These are phyloP conservation scores for Griposia aprilina DNA, from an alignment of 2,888 invertebrate genomes.

Conservation along the genomic window DNA sequence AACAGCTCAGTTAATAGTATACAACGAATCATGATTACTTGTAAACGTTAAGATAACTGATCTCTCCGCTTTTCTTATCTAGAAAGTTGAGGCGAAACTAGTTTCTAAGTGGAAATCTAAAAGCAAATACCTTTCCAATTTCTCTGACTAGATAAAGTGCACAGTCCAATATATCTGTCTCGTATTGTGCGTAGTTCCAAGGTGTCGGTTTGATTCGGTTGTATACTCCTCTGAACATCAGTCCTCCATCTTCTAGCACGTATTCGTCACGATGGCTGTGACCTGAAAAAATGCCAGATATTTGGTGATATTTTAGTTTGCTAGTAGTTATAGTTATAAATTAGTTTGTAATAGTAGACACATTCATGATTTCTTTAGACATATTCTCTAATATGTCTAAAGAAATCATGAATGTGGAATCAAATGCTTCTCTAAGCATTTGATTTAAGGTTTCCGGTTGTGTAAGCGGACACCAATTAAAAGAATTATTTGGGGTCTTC, in stretches of 20 bases:
- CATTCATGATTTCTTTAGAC: background rate
- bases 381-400: too few species aligned
- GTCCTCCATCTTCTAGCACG: slow-evolving; percentile 95
- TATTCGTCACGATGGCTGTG: slow-evolving; percentile 95
- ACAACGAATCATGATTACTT: slow-evolving; percentile 8
- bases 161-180: slow-evolving; percentile 95
- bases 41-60: slow-evolving; percentile 21
- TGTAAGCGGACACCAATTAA: background rate
- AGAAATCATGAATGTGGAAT: too few species aligned
- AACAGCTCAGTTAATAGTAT: background rate
- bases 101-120: slow-evolving; percentile 48
- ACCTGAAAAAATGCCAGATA: slow-evolving; percentile 73
- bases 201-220: slow-evolving; percentile 95
- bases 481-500: background rate
- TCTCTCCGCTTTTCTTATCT: slow-evolving; percentile 36
- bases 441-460: background rate
- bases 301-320: slow-evolving; percentile 6
- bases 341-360: background rate
- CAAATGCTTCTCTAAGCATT: too few species aligned
- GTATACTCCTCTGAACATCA: slow-evolving; percentile 97
- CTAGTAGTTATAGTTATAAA: background rate
- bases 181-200: slow-evolving; percentile 98
- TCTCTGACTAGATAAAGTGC: slow-evolving; percentile 93
- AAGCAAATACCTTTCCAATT: slow-evolving; percentile 91
- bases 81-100: slow-evolving; percentile 41